Evolutionary conservation across 2,797 vertebrate genomes (phyloP).

Genomic region (Fistularia commersonii): DNA sequence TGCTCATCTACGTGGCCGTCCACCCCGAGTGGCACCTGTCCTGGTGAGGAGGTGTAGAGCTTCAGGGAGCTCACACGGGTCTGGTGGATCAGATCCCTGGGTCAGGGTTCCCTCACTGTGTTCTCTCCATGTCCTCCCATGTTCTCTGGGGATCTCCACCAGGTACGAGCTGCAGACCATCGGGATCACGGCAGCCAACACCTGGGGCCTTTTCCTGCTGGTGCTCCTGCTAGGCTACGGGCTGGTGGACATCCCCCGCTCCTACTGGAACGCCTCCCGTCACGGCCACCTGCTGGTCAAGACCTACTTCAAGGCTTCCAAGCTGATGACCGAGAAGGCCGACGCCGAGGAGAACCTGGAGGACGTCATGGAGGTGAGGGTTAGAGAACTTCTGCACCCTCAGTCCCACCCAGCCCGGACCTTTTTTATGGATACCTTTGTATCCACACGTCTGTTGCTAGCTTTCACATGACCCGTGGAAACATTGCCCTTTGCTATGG

Average conservation of each 20-base stretch:
- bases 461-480: too few species aligned
- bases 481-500: too few species aligned
- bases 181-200: constrained; percentile 96
- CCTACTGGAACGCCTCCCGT: constrained; percentile 90
- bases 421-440: too few species aligned
- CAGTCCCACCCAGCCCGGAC: too few species aligned
- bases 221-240: constrained; percentile 93
- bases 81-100: too few species aligned
- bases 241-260: constrained; percentile 94
- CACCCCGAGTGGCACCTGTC: constrained; percentile 86
- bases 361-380: constrained; percentile 91
- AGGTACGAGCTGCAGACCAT: constrained; percentile 95
- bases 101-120: background rate
- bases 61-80: too few species aligned
- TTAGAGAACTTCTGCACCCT: background rate
- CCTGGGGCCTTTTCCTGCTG: constrained; percentile 95
- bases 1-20: constrained; percentile 95
- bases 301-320: constrained; percentile 96
- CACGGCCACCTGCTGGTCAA: constrained; percentile 90
- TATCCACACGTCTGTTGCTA: too few species aligned
- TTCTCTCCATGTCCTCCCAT: background rate
- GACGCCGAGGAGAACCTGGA: constrained; percentile 96
- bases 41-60: constrained; percentile 78
- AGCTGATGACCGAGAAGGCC: constrained; percentile 95
- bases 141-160: background rate